Evolutionary conservation across 2,797 vertebrate genomes (phyloP), one percentile per base, ranked within the genome.

Genomic region (Coendou prehensilis): DNA sequence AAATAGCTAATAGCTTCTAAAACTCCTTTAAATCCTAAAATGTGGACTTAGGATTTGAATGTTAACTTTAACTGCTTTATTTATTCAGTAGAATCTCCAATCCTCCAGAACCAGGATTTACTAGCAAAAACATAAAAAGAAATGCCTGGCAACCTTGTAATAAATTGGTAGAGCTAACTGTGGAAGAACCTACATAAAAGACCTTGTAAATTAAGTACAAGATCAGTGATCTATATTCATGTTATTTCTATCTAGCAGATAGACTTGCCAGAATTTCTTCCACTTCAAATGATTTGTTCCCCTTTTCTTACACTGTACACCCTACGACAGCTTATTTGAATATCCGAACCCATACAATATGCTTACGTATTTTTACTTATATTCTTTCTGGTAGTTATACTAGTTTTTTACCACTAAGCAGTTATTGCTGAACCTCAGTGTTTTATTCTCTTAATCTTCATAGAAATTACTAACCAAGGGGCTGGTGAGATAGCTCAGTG

Each of bases 241-340:
- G 6, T 41, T 75, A n/a, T 52, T 78, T 86, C 41, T 88, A 85
- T n/a, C 37, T 79, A 92, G 67, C 33, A 71, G 59, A 91, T 28
- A 69, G 83, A 92, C 37, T 83, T 75, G n/a, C 33, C 23, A 93
- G 82, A 92, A 90, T 87, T 87, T 61, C 85, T 80, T 67, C n/a
- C n/a, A 84, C 23, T 94, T 87, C 54, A 89, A 96, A 81, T 22
- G 61, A 26, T 83, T 61, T 26, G 20, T 54, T 69, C 10, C 1
- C 4, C 64, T 64, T 50, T 56, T 11, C 15, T 80, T 56, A 80
- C 90, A 92, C 5, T 89, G 2, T 45, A 81, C 10, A 75, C 6
- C 47, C 69, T 87, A 87, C 20, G 61, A 91, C 13, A 94, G 6
- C 50, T 92, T 93, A 82, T 87, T 87, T n/a, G 92, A 95, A 94